Base-by-base conservation (phyloP, 1,140 invertebrate species). In the Hyphantria cunea region DNA sequence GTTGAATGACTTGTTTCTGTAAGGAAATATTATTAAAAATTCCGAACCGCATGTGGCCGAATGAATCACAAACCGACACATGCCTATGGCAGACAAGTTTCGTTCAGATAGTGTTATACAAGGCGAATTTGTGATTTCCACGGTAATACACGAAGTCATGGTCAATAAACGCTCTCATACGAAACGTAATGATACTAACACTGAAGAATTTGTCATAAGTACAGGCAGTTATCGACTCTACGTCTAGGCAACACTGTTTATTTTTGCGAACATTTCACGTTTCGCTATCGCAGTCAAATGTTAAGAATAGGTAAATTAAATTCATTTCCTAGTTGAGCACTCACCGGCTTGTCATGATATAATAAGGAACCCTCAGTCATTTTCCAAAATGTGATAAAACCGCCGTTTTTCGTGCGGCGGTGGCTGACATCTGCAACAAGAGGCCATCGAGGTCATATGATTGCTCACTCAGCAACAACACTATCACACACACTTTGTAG, bases 351-450 rank as follows among this genome's bases (percentile, higher is more conserved):
- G 65, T 83, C 85, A 90, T 90, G 74, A 74, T 72, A 72, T 66
- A 75, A 64, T 39, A 77, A 67, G 66, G 72, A 72, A 76, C 84
- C 84, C 82, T 90, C 86, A 90, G 86, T 90, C 86, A 90, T 90
- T 90, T 86, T 90, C 86, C 77, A 89, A 80, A 73, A 86, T 89
- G 74, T 89, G 84, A 88, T 88, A 89, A 84, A 88, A 88, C 70
- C 86, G 86, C 80, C 86, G 82, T 68, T 76, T 73, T 72, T 78
- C 84, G 76, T 89, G 84, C 81, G 84, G 82, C 76, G 86, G 86
- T 71, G 81, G 86, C 74, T 86, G 86, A 83, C 84, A 86, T 88
- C 84, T 86, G 84, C 77, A 86, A 89, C 74, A 70, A 71, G 68
- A 86, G 74, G 74, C 74, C 80, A 76, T 74, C 80, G 85, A 81